Evolutionary conservation across 2,113 vertebrate species (phyloP), one percentile per base, ranked within the genome.

Genomic region (Gambusia affinis): DNA sequence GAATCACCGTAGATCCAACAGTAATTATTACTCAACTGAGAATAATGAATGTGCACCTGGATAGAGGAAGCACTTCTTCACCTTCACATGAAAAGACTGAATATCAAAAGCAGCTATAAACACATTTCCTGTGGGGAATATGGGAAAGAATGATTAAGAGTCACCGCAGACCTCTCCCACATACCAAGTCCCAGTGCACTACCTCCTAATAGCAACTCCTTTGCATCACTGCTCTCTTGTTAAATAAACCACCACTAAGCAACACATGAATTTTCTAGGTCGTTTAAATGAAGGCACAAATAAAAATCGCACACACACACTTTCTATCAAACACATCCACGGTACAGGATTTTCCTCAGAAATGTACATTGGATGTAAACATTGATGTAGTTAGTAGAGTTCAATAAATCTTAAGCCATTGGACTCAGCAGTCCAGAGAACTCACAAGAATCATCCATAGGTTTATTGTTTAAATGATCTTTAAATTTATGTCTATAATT

Each of bases 201-300:
- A 17, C n/a, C 22, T 75, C 65, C 57, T 67, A 15, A 78, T 61
- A n/a, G 64, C 64, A 72, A 70, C 61, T 57, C n/a, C 19, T 67
- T 78, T 29, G 64, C 73, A 72, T 67, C 5, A 24, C 39, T 60
- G 42, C 39, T 64, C 73, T 67, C 42, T 63, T 12, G 14, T 72
- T 70, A 75, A 82, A 80, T 73, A 75, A 79, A 81, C 76, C 47
- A 66, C 70, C 66, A 27, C 62, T 68, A 35, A 65, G 68, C 70
- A 84, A 76, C 80, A 75, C 67, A 81, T 79, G 71, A 42, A 79
- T 81, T 65, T 85, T 86, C 68, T 85, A 72, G 79, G 78, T 84
- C 64, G 68, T 61, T 78, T 61, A 67, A 60, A 80, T 39, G 42
- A 24, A 82, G 17, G 33, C 39, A 35, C 37, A 74, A 37, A 78